These are phyloP conservation scores for Scaptomyza caliginosa DNA, from an alignment of 2,888 invertebrate genomes.

Conservation along the genomic window DNA sequence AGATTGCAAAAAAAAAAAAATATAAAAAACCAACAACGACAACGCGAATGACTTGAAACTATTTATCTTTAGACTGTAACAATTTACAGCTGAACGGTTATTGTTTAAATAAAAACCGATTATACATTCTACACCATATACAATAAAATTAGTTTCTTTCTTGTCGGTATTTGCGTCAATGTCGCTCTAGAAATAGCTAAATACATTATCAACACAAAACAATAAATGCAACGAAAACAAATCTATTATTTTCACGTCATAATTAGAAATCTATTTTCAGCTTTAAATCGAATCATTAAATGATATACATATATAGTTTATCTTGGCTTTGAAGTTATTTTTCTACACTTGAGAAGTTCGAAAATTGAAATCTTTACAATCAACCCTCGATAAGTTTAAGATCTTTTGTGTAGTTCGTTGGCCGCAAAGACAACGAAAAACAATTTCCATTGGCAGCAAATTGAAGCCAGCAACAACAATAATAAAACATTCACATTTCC, in stretches of 20 bases:
- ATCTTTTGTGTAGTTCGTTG: constrained; percentile 50
- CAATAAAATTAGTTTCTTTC: constrained; percentile 41
- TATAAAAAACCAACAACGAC: not conserved
- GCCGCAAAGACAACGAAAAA: constrained; percentile 28
- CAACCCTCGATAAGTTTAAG: constrained; percentile 9
- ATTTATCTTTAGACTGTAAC: constrained; percentile 64
- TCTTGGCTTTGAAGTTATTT: not conserved
- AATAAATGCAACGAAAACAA: constrained; percentile 23
- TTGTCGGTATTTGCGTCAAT: constrained; percentile 36
- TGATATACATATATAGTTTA: not conserved
- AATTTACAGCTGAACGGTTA: constrained; percentile 66
- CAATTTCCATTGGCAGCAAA: constrained; percentile 51
- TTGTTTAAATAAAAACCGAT: constrained; percentile 74
- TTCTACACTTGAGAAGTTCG: not conserved
- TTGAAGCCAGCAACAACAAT: constrained; percentile 43
- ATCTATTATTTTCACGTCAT: too few species aligned
- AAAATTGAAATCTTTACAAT: too few species aligned
- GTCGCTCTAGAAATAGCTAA: constrained; percentile 20
- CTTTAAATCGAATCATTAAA: not conserved
- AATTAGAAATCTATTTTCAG: constrained; percentile 32
- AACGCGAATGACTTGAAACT: constrained; percentile 52
- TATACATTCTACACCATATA: constrained; percentile 29
- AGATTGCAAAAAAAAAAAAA: constrained; percentile 5
- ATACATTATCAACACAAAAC: constrained; percentile 19
- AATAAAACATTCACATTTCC: constrained; percentile 1